phyloP scores from a whole-genome alignment of 2,113 vertebrate species.

The Marmota monax region DNA sequence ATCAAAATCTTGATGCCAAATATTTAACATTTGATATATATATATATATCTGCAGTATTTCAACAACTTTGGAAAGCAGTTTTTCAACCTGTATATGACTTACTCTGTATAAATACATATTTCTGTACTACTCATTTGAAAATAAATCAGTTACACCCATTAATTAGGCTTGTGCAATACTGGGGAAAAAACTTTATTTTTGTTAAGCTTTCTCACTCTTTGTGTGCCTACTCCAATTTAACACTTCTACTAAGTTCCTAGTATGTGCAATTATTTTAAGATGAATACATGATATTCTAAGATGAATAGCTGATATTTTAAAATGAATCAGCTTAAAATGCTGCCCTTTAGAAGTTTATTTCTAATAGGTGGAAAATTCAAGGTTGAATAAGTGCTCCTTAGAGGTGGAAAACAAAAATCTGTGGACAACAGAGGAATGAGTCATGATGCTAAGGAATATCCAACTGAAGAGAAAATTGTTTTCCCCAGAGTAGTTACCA shows the following conservation, averaged over 20 bases:
- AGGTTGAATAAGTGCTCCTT: not conserved
- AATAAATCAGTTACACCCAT: not conserved
- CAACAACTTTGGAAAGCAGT: not conserved
- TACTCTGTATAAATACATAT: not conserved
- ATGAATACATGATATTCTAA: not conserved
- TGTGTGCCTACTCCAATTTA: not conserved
- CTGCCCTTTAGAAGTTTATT: conserved; percentile 13
- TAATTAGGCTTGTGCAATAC: conserved; percentile 40
- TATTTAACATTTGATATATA: conserved; percentile 38
- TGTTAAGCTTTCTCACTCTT: not conserved
- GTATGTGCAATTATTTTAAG: not conserved
- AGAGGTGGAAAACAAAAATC: not conserved
- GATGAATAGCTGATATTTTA: not conserved
- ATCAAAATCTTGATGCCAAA: not conserved
- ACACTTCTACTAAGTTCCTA: not conserved
- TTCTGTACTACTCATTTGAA: not conserved
- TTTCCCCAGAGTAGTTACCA: not conserved
- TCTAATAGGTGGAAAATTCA: conserved; percentile 26
- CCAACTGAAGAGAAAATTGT: not conserved
- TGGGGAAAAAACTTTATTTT: not conserved
- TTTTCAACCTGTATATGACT: conserved; percentile 5
- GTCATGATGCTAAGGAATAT: not conserved
- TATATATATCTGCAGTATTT: not conserved
- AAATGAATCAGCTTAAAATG: conserved; percentile 31
- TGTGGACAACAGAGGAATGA: not conserved